A percentile compares a stretch with the other conserved stretches of the same genome.
phyloP scores from a whole-genome alignment of 1,140 invertebrate genomes.

The Notospermus geniculatus region DNA sequence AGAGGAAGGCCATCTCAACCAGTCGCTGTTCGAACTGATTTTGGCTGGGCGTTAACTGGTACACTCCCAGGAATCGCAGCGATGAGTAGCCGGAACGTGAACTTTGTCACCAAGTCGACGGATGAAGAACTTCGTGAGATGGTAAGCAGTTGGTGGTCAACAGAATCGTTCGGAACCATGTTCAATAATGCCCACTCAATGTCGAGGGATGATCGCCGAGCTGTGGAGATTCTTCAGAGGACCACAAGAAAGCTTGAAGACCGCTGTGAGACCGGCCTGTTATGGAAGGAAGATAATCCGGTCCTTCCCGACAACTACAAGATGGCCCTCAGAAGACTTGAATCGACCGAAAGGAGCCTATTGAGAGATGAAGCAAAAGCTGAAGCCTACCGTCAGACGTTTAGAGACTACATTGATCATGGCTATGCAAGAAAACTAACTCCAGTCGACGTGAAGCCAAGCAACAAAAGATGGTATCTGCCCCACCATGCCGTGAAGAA shows the following conservation, averaged over 20 bases:
- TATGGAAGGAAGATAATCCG: neutral
- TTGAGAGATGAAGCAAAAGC: neutral
- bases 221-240: neutral
- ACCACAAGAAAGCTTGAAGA: neutral
- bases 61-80: neutral
- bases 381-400: too few relatives aligned
- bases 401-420: neutral
- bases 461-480: neutral
- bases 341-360: neutral
- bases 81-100: neutral
- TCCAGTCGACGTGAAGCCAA: neutral
- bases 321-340: neutral
- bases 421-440: constrained; percentile 4
- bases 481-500: constrained; percentile 8
- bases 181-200: neutral
- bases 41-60: neutral
- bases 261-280: neutral
- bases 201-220: neutral
- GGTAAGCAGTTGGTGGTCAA: neutral
- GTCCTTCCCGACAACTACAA: neutral
- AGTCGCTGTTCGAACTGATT: neutral
- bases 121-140: neutral
- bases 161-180: neutral
- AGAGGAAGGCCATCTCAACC: neutral
- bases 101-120: neutral